A percentile compares a stretch with the other conserved stretches of the same genome.
Conservation (phyloP, 1,140 invertebrate genomes). For the Neodiprion virginianus region DNA sequence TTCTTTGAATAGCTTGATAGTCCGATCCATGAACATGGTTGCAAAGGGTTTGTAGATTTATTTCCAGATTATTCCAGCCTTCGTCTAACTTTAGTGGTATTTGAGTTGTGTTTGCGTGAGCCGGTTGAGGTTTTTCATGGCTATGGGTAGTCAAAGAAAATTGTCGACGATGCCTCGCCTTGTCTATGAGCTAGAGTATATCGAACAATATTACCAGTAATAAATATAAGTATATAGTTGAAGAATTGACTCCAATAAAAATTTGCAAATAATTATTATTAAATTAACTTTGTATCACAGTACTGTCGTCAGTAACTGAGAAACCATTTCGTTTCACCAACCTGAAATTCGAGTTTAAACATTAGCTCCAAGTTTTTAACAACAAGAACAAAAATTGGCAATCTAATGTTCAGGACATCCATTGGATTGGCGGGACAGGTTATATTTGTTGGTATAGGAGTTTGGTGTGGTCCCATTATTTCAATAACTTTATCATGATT, state of each 20-base stretch:
- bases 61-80: slow-evolving; percentile 34
- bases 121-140: slow-evolving; percentile 17
- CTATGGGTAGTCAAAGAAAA: slow-evolving; percentile 29
- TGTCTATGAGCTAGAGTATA: slow-evolving; percentile 30
- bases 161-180: slow-evolving; percentile 27
- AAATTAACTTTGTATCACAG: too few species aligned
- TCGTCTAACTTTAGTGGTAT: slow-evolving; percentile 28
- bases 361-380: slow-evolving; percentile 31
- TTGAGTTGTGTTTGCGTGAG: slow-evolving; percentile 11
- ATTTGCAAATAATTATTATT: too few species aligned
- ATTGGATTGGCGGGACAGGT: slow-evolving; percentile 29
- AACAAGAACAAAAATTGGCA: slow-evolving; percentile 34
- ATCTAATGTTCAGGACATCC: slow-evolving; percentile 28
- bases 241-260: too few species aligned
- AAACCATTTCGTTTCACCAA: slow-evolving; percentile 5
- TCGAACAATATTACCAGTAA: not conserved
- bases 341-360: slow-evolving; percentile 36
- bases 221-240: not conserved
- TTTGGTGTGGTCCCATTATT: slow-evolving; percentile 31
- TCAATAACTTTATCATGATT: slow-evolving; percentile 37
- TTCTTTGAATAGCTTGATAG: slow-evolving; percentile 26
- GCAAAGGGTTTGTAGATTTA: slow-evolving; percentile 27
- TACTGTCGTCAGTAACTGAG: not conserved
- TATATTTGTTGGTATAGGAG: slow-evolving; percentile 29
- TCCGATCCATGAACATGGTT: slow-evolving; percentile 25